A percentile compares a stretch with the other conserved stretches of the same genome.
These are phyloP conservation scores for Aurelia aurita DNA, from an alignment of 30 jellyfish, hydroid and myxozoan genomes.

Conservation along the genomic window DNA sequence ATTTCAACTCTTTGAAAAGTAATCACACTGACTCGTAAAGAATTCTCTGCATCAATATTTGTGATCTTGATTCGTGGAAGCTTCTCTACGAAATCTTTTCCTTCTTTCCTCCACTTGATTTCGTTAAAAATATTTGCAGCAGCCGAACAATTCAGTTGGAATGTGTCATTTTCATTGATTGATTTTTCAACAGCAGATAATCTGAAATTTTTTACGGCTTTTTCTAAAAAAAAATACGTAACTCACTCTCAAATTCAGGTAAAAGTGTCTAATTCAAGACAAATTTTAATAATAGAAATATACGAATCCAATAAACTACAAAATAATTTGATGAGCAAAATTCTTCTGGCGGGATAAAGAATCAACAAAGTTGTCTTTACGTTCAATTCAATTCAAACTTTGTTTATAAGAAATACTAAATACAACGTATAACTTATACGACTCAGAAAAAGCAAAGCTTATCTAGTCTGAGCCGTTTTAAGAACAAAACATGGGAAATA, in stretches of 20 bases:
- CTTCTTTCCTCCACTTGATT: conserved; percentile 59
- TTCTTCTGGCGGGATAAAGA: too few relatives aligned
- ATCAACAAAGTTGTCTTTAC: too few relatives aligned
- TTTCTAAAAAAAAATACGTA: conserved; percentile 41
- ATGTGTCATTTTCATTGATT: conserved; percentile 33
- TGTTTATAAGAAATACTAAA: too few relatives aligned
- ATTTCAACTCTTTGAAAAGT: conserved; percentile 33
- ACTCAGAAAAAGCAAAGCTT: too few relatives aligned
- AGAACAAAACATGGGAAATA: too few relatives aligned
- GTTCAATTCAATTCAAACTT: too few relatives aligned
- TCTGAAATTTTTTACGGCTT: conserved; percentile 20
- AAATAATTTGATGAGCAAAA: too few relatives aligned
- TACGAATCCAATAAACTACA: too few relatives aligned
- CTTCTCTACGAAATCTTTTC: not conserved
- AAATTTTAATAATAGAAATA: not conserved
- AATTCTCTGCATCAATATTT: not conserved
- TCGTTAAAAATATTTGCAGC: conserved; percentile 2
- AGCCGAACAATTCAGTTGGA: conserved; percentile 30
- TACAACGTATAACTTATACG: too few relatives aligned
- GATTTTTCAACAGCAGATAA: not conserved
- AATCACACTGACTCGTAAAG: not conserved
- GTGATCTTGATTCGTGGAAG: not conserved
- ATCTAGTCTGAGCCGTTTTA: too few relatives aligned
- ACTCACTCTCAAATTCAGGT: too few relatives aligned
- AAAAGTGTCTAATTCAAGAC: too few relatives aligned